phyloP scores from a whole-genome alignment of 2,797 vertebrate species.

The Trematomus bernacchii region DNA sequence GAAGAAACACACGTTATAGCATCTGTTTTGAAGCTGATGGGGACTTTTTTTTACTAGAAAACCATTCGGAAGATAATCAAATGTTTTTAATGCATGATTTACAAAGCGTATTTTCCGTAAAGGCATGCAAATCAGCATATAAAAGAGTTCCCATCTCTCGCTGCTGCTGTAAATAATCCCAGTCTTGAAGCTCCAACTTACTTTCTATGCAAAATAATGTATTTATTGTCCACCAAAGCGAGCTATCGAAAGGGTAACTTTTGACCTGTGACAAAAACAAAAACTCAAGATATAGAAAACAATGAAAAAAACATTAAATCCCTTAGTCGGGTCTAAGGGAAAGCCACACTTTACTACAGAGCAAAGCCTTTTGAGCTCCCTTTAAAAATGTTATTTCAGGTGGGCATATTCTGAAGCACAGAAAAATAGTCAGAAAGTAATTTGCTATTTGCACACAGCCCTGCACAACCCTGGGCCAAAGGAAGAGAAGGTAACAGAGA shows the following conservation, averaged over 20 bases:
- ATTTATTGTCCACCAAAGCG: slow-evolving; percentile 18
- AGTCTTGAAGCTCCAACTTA: slow-evolving; percentile 3
- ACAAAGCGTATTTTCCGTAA: slow-evolving; percentile 22
- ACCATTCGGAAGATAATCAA: slow-evolving; percentile 41
- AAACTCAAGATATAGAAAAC: slow-evolving; percentile 13
- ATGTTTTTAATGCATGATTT: slow-evolving; percentile 51
- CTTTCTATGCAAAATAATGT: slow-evolving; percentile 31
- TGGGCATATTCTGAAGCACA: slow-evolving; percentile 24
- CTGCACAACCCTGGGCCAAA: slow-evolving; percentile 45
- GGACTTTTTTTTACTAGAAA: slow-evolving; percentile 21
- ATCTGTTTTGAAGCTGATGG: slow-evolving; percentile 33
- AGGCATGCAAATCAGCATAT: slow-evolving; percentile 34
- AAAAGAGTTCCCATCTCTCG: slow-evolving; percentile 17
- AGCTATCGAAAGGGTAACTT: slow-evolving; percentile 17
- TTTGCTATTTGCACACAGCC: slow-evolving; percentile 57
- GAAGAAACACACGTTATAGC: slow-evolving; percentile 15
- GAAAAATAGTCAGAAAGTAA: slow-evolving; percentile 54
- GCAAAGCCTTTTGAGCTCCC: slow-evolving; percentile 8
- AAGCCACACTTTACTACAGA: not conserved
- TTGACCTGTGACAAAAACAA: slow-evolving; percentile 25
- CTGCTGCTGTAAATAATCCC: slow-evolving; percentile 20
- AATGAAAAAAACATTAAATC: slow-evolving; percentile 3
- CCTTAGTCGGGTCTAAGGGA: not conserved
- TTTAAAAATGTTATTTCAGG: slow-evolving; percentile 32
- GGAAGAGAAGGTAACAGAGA: slow-evolving; percentile 23